phyloP scores from a whole-genome alignment of 2,797 vertebrate genomes.

The Nyctibius grandis region DNA sequence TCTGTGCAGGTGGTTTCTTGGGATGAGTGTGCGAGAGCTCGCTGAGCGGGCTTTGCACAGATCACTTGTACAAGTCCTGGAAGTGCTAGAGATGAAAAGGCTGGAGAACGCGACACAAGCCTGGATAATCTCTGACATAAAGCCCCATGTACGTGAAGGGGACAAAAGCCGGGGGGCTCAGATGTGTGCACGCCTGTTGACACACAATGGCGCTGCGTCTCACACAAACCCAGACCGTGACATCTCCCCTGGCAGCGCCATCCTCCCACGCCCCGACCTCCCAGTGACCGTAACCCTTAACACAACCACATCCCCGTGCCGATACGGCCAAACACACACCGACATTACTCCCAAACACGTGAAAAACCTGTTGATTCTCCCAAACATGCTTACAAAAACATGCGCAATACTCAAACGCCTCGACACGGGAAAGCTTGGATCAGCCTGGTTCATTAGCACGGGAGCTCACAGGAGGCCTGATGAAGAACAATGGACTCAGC shows the following conservation, averaged over 20 bases:
- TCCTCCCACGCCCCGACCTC: background rate
- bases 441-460: background rate
- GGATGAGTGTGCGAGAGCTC: background rate
- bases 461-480: fast-evolving
- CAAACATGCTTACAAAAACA: background rate
- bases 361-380: background rate
- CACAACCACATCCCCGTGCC: fast-evolving
- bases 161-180: background rate
- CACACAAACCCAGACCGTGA: background rate
- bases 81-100: background rate
- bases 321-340: fast-evolving
- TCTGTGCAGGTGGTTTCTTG: background rate
- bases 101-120: background rate
- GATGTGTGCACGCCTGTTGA: background rate
- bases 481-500: background rate
- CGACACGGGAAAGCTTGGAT: fast-evolving
- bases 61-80: background rate
- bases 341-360: fast-evolving
- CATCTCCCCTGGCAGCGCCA: fast-evolving
- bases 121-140: background rate
- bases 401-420: fast-evolving
- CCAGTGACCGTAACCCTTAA: background rate
- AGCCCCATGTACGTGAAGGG: background rate
- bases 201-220: background rate
- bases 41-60: background rate